Conservation (phyloP, 2,113 vertebrate genomes). For the Catharus bicknelli region DNA sequence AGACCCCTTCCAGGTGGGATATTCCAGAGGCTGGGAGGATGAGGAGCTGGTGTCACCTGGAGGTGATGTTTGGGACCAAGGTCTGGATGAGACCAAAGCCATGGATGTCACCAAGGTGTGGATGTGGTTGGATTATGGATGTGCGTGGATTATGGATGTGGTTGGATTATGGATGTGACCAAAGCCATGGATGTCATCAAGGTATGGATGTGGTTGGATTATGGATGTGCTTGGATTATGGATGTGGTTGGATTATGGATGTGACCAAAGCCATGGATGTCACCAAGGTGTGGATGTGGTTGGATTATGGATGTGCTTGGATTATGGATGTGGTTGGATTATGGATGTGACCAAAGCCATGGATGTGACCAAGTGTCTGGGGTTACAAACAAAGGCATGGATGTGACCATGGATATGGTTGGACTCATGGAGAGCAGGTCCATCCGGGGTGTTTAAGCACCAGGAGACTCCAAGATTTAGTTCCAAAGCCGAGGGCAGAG, state of each 20-base stretch:
- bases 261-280: background rate
- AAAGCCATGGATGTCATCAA: background rate
- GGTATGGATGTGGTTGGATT: background rate
- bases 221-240: too few relatives aligned
- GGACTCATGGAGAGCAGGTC: accelerated
- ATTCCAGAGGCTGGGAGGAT: background rate
- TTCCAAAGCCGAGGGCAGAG: background rate
- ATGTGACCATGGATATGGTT: background rate
- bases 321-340: background rate
- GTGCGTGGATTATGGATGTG: background rate
- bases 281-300: background rate
- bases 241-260: background rate
- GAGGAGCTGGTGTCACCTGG: accelerated
- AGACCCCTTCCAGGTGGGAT: too few relatives aligned
- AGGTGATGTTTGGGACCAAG: background rate
- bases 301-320: too few relatives aligned
- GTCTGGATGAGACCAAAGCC: background rate
- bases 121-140: background rate
- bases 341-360: accelerated
- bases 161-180: too few relatives aligned
- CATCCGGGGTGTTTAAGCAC: background rate
- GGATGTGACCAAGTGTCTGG: background rate
- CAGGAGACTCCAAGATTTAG: background rate
- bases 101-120: background rate
- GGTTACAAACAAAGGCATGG: background rate